These are phyloP conservation scores for Oreortyx pictus DNA, from an alignment of 2,797 vertebrate species.

Conservation along the genomic window DNA sequence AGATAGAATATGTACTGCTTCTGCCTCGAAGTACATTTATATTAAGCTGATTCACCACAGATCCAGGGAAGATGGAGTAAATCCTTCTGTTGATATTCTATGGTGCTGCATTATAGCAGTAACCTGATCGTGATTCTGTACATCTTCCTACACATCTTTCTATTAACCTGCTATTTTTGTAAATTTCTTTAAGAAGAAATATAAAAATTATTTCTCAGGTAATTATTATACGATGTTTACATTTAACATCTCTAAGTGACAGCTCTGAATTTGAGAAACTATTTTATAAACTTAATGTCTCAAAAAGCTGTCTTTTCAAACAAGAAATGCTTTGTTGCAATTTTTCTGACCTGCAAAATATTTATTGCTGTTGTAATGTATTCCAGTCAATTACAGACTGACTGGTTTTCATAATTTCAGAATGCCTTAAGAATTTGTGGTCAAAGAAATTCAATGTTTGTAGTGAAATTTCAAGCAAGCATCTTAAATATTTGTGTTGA, in stretches of 20 bases:
- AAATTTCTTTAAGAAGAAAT: background rate
- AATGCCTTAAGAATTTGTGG: background rate
- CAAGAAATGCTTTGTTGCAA: background rate
- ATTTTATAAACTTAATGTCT: background rate
- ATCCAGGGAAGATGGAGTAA: background rate
- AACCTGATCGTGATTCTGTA: background rate
- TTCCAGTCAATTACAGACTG: background rate
- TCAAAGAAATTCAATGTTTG: background rate
- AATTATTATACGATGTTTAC: background rate
- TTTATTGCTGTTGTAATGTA: background rate
- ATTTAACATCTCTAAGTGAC: background rate
- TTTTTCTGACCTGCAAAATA: background rate
- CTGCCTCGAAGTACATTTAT: background rate
- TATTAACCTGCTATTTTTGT: background rate
- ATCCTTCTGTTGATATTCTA: background rate
- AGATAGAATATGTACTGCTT: background rate
- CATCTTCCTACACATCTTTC: background rate
- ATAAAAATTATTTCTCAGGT: background rate
- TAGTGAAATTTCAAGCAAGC: background rate
- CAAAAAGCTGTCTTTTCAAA: background rate
- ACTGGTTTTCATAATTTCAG: background rate
- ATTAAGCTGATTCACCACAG: background rate
- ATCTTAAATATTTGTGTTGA: background rate
- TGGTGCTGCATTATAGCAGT: background rate
- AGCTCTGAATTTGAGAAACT: background rate